A percentile compares a stretch with the other conserved stretches of the same genome.
phyloP scores from a whole-genome alignment of 2,113 vertebrate genomes.

The Cacatua alba region DNA sequence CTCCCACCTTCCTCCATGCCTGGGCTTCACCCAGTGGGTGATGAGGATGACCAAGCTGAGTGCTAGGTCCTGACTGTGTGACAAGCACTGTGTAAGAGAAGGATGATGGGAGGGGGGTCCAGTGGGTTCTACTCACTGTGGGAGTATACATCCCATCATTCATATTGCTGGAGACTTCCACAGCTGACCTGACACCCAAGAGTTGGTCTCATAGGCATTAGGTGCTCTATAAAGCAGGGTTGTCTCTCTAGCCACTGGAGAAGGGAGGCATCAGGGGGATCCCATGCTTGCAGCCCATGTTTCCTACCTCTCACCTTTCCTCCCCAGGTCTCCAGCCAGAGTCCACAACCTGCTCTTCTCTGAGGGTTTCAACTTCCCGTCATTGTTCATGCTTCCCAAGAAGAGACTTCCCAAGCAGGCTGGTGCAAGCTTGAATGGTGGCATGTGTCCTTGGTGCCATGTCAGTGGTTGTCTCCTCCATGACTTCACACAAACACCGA shows the following conservation, averaged over 20 bases:
- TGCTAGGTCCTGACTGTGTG: neutral
- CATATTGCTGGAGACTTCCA: neutral
- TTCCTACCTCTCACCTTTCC: neutral
- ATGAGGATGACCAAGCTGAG: neutral
- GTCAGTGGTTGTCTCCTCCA: neutral
- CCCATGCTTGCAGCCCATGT: neutral
- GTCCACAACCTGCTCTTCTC: neutral
- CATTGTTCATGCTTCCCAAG: neutral
- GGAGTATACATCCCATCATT: neutral
- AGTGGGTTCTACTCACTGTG: neutral
- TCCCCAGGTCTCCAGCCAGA: constrained; percentile 12
- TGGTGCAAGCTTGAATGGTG: neutral
- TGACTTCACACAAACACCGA: neutral
- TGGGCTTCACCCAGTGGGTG: neutral
- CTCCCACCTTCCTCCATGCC: neutral
- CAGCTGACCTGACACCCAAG: neutral
- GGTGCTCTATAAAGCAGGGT: neutral
- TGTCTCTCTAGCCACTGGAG: neutral
- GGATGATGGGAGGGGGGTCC: neutral
- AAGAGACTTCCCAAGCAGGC: neutral
- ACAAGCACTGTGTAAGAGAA: neutral
- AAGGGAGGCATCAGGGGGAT: neutral
- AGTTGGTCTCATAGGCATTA: neutral
- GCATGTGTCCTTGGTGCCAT: neutral
- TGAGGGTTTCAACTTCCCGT: neutral